Evolutionary conservation across 2,113 vertebrate species (phyloP).

Genomic region (Hippocampus abdominalis): DNA sequence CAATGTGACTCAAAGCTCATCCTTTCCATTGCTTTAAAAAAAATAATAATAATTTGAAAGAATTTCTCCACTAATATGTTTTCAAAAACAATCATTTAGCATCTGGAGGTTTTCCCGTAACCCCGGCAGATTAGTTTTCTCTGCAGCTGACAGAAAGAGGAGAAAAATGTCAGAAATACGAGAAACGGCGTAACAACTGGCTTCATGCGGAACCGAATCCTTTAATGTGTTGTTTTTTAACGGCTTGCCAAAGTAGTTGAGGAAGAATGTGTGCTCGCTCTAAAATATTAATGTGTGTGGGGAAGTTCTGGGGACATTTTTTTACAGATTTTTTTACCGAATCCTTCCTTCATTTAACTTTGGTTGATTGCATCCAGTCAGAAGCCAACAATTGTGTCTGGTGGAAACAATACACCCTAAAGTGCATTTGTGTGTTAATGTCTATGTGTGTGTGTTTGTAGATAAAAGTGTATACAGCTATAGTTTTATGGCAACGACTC

Average conservation of each 20-base stretch:
- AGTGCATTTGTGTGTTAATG: neutral
- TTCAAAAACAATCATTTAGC: constrained; percentile 23
- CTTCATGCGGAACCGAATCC: constrained; percentile 53
- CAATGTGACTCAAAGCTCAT: neutral
- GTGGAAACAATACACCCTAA: constrained; percentile 11
- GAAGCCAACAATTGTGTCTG: constrained; percentile 2
- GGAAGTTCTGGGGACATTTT: constrained; percentile 42
- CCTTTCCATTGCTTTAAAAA: too few species aligned
- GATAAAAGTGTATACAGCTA: neutral
- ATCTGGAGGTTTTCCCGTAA: constrained; percentile 26
- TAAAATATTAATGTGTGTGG: constrained; percentile 53
- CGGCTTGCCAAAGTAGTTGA: constrained; percentile 65
- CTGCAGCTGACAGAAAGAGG: constrained; percentile 21
- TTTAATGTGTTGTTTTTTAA: constrained; percentile 65
- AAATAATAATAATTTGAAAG: too few species aligned
- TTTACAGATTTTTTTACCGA: constrained; percentile 22
- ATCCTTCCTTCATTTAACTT: constrained; percentile 23
- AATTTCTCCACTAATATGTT: constrained; percentile 17
- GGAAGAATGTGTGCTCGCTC: constrained; percentile 61
- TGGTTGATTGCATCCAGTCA: constrained; percentile 22
- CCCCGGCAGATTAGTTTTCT: constrained; percentile 21
- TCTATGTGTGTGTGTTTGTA: neutral
- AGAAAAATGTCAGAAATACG: constrained; percentile 20
- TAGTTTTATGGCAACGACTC: constrained; percentile 9
- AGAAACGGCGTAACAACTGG: constrained; percentile 51